phyloP scores from a whole-genome alignment of 2,797 vertebrate genomes.

The Cryptoprocta ferox region DNA sequence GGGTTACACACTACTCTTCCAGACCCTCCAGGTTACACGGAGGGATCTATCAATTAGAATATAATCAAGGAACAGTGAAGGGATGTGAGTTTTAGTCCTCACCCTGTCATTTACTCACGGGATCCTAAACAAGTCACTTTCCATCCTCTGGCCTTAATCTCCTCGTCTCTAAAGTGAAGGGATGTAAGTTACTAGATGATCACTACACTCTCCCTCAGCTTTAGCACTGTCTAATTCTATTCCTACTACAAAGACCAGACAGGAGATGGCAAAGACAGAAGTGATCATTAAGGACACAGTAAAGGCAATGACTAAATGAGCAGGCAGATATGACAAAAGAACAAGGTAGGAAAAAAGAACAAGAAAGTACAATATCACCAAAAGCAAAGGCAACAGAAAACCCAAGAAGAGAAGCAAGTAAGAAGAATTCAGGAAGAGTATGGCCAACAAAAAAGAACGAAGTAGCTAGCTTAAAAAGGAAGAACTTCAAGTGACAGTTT shows the following conservation, averaged over 20 bases:
- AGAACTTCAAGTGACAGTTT: background rate
- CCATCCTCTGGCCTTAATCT: conserved; percentile 11
- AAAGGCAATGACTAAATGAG: conserved; percentile 10
- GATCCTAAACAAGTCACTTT: conserved; percentile 19
- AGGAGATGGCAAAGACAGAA: conserved; percentile 26
- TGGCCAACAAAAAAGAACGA: background rate
- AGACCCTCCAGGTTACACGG: background rate
- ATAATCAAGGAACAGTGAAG: background rate
- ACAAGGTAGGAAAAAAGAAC: background rate
- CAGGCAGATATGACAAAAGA: background rate
- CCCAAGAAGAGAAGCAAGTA: conserved; percentile 17
- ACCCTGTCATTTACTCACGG: conserved; percentile 1
- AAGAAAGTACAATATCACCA: background rate
- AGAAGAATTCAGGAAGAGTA: background rate
- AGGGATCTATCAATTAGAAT: background rate
- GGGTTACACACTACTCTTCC: conserved; percentile 28
- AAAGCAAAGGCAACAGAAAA: conserved; percentile 42
- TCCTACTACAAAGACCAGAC: background rate
- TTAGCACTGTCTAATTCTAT: background rate
- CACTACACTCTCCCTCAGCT: background rate
- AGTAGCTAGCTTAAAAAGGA: background rate
- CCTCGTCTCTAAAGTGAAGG: conserved; percentile 18
- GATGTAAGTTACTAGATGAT: background rate
- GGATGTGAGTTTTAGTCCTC: background rate
- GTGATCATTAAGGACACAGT: conserved; percentile 14